Evolutionary conservation across 2,797 vertebrate species (phyloP).

Genomic region (Eupleurogrammus muticus): DNA sequence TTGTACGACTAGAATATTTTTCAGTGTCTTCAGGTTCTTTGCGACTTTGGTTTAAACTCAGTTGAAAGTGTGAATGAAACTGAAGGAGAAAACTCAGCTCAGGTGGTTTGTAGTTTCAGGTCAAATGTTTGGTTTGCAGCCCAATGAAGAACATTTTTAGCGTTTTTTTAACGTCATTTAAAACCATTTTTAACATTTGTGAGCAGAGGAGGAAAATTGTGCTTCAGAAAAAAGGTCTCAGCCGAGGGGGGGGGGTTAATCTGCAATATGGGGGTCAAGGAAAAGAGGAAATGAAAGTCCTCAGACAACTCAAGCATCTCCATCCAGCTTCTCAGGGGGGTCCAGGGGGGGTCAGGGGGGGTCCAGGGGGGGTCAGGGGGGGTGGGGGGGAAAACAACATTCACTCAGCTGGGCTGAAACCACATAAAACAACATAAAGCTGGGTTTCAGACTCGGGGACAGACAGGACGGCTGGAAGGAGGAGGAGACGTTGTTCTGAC

Average conservation of each 20-base stretch:
- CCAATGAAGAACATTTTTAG: background rate
- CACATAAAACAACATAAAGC: slow-evolving; percentile 20
- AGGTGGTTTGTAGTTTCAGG: background rate
- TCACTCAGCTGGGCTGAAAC: slow-evolving; percentile 56
- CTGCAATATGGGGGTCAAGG: slow-evolving; percentile 26
- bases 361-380: background rate
- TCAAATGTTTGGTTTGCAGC: background rate
- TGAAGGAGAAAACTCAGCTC: too few relatives aligned
- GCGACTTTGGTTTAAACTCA: too few relatives aligned
- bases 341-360: background rate
- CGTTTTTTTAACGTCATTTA: too few relatives aligned
- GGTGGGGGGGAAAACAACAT: slow-evolving; percentile 23
- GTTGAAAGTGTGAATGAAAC: too few relatives aligned
- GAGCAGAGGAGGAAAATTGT: slow-evolving; percentile 26
- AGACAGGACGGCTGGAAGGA: too few relatives aligned
- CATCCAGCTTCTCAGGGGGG: slow-evolving; percentile 28
- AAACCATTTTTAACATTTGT: slow-evolving; percentile 28
- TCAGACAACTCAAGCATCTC: slow-evolving; percentile 42
- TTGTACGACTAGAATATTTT: too few relatives aligned
- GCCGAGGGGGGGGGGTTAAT: slow-evolving; percentile 49
- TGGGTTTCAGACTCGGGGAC: background rate
- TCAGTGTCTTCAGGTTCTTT: too few relatives aligned
- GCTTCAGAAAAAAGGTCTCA: slow-evolving; percentile 29
- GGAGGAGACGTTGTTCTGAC: too few relatives aligned
- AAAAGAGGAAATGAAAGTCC: slow-evolving; percentile 62